Conservation (phyloP, 2,797 vertebrate genomes). For the Chaetodon trifasciatus region DNA sequence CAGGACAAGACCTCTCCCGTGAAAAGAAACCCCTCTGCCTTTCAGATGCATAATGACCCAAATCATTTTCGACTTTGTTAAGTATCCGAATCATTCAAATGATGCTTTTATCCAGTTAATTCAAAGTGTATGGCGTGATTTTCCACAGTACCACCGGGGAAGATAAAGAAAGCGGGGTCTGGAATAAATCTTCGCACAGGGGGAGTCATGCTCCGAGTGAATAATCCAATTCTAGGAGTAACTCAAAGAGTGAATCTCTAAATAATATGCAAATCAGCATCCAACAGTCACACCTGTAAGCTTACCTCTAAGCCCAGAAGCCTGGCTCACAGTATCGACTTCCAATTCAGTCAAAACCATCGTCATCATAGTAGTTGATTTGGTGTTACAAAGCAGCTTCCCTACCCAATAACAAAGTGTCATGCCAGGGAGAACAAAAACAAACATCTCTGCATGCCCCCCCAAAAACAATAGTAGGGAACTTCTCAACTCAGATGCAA, state of each 20-base stretch:
- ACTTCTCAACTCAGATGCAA: neutral
- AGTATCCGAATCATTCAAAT: constrained; percentile 34
- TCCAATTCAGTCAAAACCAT: constrained; percentile 14
- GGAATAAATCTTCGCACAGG: constrained; percentile 23
- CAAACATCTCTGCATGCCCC: constrained; percentile 14
- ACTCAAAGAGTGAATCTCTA: constrained; percentile 14
- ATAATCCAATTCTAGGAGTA: neutral
- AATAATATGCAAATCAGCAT: constrained; percentile 25
- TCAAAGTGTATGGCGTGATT: constrained; percentile 26
- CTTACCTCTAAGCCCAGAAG: neutral
- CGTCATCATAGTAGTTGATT: constrained; percentile 8
- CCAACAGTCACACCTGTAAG: constrained; percentile 9
- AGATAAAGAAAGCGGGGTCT: constrained; percentile 29
- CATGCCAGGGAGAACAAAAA: constrained; percentile 10
- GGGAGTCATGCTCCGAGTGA: neutral
- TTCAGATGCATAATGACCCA: constrained; percentile 18
- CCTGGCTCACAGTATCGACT: constrained; percentile 1
- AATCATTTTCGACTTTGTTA: constrained; percentile 30
- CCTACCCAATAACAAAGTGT: constrained; percentile 2
- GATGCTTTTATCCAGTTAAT: constrained; percentile 33
- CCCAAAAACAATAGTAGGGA: neutral
- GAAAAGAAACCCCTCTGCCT: constrained; percentile 17
- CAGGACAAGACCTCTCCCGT: neutral
- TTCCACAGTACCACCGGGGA: constrained; percentile 24
- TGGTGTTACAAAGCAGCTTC: neutral